Percentiles rank a stretch among this genome's conserved stretches.
Conservation (phyloP, 2,888 invertebrate genomes). For the Strigamia maritima region DNA sequence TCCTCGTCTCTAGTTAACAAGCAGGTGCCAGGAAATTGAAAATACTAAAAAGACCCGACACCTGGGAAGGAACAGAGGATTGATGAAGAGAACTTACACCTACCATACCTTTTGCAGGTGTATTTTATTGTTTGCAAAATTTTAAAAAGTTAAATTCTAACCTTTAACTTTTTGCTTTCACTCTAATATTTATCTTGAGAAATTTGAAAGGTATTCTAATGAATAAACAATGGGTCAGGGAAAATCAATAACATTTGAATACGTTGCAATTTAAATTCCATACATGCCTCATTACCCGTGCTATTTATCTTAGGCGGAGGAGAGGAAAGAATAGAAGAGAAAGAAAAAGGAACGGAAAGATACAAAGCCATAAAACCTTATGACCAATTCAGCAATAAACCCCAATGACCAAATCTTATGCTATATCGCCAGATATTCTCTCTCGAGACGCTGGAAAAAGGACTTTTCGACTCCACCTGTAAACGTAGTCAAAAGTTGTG, state of each 20-base stretch:
- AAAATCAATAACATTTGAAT: neutral
- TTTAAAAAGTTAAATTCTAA: neutral
- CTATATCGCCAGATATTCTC: neutral
- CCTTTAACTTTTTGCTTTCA: neutral
- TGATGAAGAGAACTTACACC: neutral
- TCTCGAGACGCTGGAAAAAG: neutral
- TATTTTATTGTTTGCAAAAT: neutral
- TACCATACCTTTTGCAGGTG: neutral
- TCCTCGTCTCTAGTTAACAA: neutral
- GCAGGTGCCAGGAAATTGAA: slow-evolving; percentile 10
- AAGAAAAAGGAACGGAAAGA: neutral
- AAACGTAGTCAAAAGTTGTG: neutral
- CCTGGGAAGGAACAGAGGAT: neutral
- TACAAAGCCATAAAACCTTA: slow-evolving; percentile 10
- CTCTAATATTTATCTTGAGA: neutral
- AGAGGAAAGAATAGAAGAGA: neutral
- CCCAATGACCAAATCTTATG: slow-evolving; percentile 10
- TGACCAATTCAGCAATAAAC: slow-evolving; percentile 10
- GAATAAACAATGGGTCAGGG: neutral
- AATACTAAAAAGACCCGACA: neutral
- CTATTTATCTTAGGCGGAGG: slow-evolving; percentile 15
- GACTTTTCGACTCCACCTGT: neutral
- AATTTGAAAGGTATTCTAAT: neutral
- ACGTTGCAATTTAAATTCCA: neutral
- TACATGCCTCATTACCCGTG: neutral